Conservation (phyloP, 2,113 vertebrate species). For the Vimba vimba region DNA sequence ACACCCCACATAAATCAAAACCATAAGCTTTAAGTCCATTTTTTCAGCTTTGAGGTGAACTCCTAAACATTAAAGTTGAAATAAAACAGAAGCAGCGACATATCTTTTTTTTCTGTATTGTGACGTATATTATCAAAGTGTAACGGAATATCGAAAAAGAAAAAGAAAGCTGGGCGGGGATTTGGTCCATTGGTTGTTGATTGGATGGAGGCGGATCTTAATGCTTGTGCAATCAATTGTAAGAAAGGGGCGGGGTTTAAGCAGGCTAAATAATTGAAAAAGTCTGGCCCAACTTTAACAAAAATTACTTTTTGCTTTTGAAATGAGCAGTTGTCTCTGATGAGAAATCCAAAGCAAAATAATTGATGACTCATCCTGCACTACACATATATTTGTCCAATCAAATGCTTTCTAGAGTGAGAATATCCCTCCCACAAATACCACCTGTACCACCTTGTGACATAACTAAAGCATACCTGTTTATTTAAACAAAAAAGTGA, state of each 20-base stretch:
- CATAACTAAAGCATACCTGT: background rate
- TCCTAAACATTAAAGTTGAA: background rate
- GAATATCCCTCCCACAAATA: background rate
- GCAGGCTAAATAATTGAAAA: too few species aligned
- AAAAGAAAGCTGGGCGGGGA: too few species aligned
- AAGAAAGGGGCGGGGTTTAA: too few species aligned
- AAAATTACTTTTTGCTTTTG: background rate
- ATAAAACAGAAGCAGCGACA: too few species aligned
- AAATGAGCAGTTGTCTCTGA: background rate
- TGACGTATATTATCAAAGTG: too few species aligned
- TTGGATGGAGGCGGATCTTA: background rate
- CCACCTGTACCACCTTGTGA: background rate
- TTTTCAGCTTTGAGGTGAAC: background rate
- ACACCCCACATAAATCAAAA: background rate
- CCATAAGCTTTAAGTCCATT: background rate
- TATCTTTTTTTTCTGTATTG: background rate
- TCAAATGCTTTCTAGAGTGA: background rate
- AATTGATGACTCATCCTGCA: background rate
- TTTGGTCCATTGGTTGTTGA: background rate
- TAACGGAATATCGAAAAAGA: too few species aligned
- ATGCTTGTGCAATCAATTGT: background rate
- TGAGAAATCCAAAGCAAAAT: background rate
- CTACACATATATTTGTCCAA: background rate
- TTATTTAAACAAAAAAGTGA: background rate
- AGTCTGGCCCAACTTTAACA: background rate